A percentile compares a stretch with the other conserved stretches of the same genome.
These are phyloP conservation scores for Atrichornis clamosus DNA, from an alignment of 2,113 vertebrate genomes.

Conservation along the genomic window DNA sequence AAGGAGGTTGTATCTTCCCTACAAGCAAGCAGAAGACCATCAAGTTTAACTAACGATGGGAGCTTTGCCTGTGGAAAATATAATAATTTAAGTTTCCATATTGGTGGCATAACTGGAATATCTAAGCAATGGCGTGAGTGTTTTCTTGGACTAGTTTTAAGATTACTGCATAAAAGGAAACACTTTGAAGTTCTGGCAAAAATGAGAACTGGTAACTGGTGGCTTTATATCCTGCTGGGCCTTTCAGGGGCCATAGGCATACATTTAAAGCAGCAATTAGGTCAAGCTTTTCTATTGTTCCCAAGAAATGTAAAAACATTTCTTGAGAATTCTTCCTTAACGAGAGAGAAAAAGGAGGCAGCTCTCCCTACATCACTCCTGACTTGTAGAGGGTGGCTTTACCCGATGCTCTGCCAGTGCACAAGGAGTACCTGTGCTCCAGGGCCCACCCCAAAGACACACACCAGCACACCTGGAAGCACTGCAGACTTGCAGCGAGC, in stretches of 20 bases:
- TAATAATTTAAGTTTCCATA: constrained; percentile 22
- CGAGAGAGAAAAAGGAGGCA: background rate
- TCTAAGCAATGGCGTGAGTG: constrained; percentile 1
- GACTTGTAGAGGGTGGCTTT: background rate
- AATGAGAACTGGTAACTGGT: background rate
- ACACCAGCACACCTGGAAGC: background rate
- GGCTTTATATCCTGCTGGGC: constrained; percentile 21
- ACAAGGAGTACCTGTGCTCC: background rate
- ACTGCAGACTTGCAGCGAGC: accelerated
- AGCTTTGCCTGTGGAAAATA: constrained; percentile 30
- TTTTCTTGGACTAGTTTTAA: constrained; percentile 43
- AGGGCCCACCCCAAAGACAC: background rate
- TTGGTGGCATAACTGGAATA: constrained; percentile 56
- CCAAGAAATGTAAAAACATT: background rate
- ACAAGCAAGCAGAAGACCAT: background rate
- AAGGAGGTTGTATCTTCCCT: background rate
- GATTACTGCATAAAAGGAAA: constrained; percentile 50
- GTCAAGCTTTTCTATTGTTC: background rate
- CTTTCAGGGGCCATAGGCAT: background rate
- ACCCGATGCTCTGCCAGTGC: background rate
- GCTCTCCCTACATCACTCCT: accelerated
- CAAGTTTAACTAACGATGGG: background rate
- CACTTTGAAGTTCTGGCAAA: constrained; percentile 38
- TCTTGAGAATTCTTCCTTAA: background rate
- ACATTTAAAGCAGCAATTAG: background rate